These are phyloP conservation scores for Neelides folsomi DNA, from an alignment of 2,888 invertebrate genomes.

Conservation along the genomic window DNA sequence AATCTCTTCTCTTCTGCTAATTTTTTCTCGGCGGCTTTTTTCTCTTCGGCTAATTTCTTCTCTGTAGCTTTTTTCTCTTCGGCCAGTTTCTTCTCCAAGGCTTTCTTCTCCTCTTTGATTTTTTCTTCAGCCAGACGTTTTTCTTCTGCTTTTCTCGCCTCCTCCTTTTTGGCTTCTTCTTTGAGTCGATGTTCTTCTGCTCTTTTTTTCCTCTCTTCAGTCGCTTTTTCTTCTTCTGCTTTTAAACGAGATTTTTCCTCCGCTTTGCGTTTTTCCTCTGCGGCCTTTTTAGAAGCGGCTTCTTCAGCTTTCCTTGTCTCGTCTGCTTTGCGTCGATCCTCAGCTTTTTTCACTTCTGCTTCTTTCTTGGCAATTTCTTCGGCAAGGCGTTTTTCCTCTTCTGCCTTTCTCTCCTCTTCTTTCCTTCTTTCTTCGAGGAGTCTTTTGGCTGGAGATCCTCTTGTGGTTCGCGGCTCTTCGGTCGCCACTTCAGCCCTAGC, in stretches of 20 bases:
- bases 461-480: background rate
- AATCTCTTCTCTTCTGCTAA: background rate
- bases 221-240: background rate
- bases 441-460: background rate
- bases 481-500: background rate
- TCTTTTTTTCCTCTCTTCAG: constrained; percentile 1
- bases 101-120: background rate
- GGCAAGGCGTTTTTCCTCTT: background rate
- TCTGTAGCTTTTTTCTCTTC: background rate
- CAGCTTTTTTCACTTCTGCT: background rate
- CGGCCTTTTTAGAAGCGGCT: constrained; percentile 1
- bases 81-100: background rate
- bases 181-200: background rate
- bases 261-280: constrained; percentile 1
- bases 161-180: background rate
- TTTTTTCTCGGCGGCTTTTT: background rate
- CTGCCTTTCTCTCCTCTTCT: background rate
- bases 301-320: background rate
- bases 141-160: background rate
- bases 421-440: background rate
- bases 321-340: background rate
- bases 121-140: background rate
- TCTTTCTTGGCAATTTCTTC: background rate
- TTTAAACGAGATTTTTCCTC: background rate
- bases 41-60: background rate